Conservation (phyloP, 2,888 invertebrate species). For the Tetheella fluctuosa region DNA sequence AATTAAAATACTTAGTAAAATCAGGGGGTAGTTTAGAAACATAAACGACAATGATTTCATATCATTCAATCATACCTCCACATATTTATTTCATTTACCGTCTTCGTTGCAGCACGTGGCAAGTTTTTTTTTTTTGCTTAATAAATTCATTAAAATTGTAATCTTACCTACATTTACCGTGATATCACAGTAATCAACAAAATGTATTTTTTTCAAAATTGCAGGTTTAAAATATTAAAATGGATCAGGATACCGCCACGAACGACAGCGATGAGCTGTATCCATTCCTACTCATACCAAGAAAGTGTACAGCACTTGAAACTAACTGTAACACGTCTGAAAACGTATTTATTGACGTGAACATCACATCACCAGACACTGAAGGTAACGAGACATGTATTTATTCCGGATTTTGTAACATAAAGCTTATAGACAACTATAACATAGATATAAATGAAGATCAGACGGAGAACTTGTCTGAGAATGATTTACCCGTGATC, state of each 20-base stretch:
- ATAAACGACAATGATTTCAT: slow-evolving; percentile 29
- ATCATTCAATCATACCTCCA: slow-evolving; percentile 53
- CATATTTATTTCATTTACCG: slow-evolving; percentile 38
- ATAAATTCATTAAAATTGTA: slow-evolving; percentile 42
- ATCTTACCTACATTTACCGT: slow-evolving; percentile 53
- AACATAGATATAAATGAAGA: slow-evolving; percentile 38
- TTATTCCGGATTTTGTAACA: slow-evolving; percentile 67
- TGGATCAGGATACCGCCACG: slow-evolving; percentile 48
- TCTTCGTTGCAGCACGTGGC: slow-evolving; percentile 62
- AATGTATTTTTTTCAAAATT: slow-evolving; percentile 38
- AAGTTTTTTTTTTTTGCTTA: slow-evolving; percentile 49
- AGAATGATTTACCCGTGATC: slow-evolving; percentile 44
- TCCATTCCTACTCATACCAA: slow-evolving; percentile 68
- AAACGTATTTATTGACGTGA: slow-evolving; percentile 64
- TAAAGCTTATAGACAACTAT: slow-evolving; percentile 62
- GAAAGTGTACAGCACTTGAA: slow-evolving; percentile 61
- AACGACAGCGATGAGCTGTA: slow-evolving; percentile 47
- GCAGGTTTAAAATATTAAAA: slow-evolving; percentile 44
- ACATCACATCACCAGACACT: slow-evolving; percentile 61
- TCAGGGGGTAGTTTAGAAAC: slow-evolving; percentile 47
- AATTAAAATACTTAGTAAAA: slow-evolving; percentile 22
- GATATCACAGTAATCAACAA: slow-evolving; percentile 24
- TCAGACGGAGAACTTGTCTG: slow-evolving; percentile 21
- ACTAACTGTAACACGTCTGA: slow-evolving; percentile 58
- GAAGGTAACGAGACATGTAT: slow-evolving; percentile 61